Conservation (phyloP, 2,113 vertebrate species). For the Bathybates hornii region DNA sequence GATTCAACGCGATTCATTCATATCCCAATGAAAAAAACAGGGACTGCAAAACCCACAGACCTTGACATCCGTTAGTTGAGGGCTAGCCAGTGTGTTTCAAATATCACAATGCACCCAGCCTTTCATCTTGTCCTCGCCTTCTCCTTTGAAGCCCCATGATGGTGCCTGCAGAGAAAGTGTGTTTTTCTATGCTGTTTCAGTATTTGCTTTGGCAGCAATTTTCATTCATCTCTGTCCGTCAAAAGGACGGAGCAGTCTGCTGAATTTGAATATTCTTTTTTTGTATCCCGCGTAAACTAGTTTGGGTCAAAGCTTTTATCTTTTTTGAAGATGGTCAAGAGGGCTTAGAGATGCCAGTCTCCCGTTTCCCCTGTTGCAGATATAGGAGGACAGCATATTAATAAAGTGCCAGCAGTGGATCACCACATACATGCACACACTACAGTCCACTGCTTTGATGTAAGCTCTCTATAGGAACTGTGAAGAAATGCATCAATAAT, state of each 20-base stretch:
- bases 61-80: conserved; percentile 4
- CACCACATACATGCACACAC: neutral
- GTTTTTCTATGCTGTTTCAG: conserved; percentile 53
- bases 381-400: conserved; percentile 10
- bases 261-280: conserved; percentile 10
- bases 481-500: conserved; percentile 8
- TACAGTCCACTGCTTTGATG: neutral
- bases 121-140: conserved; percentile 33
- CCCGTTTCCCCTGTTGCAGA: conserved; percentile 3
- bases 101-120: conserved; percentile 15
- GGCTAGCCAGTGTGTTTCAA: conserved; percentile 7
- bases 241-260: neutral
- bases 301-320: conserved; percentile 35
- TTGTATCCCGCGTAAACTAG: neutral
- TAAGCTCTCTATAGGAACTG: conserved; percentile 6
- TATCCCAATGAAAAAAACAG: neutral
- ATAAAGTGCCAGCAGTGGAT: conserved; percentile 12
- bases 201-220: conserved; percentile 27
- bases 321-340: conserved; percentile 14
- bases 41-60: neutral
- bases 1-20: neutral
- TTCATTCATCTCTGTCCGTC: conserved; percentile 28
- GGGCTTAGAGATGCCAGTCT: conserved; percentile 12
- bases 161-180: conserved; percentile 22
- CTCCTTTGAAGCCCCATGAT: conserved; percentile 40